A percentile compares a stretch with the other conserved stretches of the same genome.
Evolutionary conservation across 2,113 vertebrate species (phyloP).

Genomic region (Regulus satrapa): DNA sequence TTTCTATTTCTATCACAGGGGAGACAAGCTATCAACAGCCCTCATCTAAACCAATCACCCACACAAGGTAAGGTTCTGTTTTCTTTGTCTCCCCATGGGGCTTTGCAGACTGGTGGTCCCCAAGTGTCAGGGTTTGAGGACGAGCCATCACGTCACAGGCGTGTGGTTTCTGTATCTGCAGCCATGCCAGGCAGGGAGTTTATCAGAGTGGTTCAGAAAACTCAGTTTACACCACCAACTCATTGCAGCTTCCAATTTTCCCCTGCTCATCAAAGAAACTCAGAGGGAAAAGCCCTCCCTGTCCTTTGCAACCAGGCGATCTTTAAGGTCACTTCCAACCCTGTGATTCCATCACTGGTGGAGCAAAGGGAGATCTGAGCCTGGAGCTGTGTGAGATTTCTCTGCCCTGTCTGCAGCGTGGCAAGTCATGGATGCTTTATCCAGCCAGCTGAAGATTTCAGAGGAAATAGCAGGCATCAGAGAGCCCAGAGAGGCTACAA

Average conservation of each 20-base stretch:
- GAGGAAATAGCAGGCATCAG: neutral
- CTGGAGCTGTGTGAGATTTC: neutral
- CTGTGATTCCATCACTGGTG: neutral
- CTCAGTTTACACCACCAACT: neutral
- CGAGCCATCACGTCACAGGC: accelerated
- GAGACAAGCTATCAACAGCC: neutral
- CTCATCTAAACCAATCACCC: conserved; percentile 17
- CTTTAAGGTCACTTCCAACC: neutral
- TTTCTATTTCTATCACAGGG: conserved; percentile 31
- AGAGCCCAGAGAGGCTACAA: neutral
- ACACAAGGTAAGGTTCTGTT: conserved; percentile 30
- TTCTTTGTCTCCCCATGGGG: neutral
- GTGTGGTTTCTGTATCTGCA: neutral
- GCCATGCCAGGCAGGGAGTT: neutral
- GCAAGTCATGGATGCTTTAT: neutral
- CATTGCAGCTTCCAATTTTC: neutral
- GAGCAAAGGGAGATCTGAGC: neutral
- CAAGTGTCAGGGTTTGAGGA: neutral
- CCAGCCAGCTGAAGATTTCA: neutral
- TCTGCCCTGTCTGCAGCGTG: neutral
- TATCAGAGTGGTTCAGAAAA: neutral
- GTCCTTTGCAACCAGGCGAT: neutral
- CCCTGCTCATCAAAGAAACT: neutral
- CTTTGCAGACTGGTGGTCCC: neutral
- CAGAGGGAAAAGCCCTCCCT: neutral